Percentiles rank a stretch among this genome's conserved stretches.
Conservation (phyloP, 2,797 vertebrate species). For the Momotus momota region DNA sequence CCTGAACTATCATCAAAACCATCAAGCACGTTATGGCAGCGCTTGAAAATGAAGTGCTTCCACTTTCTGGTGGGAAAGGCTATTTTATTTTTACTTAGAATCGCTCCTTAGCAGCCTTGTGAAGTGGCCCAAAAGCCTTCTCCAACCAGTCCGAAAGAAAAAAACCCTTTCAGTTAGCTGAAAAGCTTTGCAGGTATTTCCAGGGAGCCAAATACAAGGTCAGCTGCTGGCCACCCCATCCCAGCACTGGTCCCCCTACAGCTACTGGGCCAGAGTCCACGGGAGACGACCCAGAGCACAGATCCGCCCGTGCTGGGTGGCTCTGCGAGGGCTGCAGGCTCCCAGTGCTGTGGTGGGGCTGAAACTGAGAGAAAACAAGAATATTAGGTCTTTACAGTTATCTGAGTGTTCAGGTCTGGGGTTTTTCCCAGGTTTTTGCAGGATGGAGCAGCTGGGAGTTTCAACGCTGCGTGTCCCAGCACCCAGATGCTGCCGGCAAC, state of each 20-base stretch:
- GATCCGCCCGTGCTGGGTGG: accelerated
- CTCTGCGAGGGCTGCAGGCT: background rate
- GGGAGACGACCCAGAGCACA: background rate
- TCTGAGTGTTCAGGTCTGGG: background rate
- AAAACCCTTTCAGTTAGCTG: background rate
- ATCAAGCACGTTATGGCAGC: accelerated
- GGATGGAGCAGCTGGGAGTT: background rate
- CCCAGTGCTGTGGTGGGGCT: accelerated
- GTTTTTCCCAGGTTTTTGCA: background rate
- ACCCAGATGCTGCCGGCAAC: accelerated
- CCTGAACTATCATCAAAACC: background rate
- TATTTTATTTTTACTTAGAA: accelerated
- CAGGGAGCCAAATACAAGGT: background rate
- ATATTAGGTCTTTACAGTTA: background rate
- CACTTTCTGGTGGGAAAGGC: accelerated
- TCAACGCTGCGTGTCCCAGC: background rate
- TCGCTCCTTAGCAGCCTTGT: accelerated
- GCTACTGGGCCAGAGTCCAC: no score
- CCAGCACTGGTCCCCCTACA: background rate
- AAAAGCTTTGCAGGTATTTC: background rate
- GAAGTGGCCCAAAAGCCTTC: accelerated
- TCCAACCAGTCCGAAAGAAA: background rate
- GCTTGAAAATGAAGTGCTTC: background rate
- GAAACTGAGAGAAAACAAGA: background rate
- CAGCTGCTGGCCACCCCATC: background rate